A percentile compares a stretch with the other conserved stretches of the same genome.
Evolutionary conservation across 2,113 vertebrate genomes (phyloP).

Genomic region (Coryphaenoides rupestris): DNA sequence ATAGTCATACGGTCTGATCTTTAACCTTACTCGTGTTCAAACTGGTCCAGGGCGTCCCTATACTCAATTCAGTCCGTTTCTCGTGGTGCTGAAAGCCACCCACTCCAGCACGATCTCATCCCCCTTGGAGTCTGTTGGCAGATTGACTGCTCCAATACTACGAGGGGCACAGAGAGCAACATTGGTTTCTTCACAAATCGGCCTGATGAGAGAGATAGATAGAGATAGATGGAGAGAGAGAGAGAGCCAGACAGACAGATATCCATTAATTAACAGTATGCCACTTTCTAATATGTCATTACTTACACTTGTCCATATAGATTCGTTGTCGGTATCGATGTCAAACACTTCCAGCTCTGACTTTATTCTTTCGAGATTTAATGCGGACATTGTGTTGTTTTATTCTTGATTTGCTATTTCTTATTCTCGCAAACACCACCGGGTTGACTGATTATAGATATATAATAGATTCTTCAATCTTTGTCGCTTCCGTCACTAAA

Average conservation of each 20-base stretch:
- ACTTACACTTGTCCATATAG: conserved; percentile 69
- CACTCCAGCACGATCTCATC: conserved; percentile 76
- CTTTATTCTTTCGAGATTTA: conserved; percentile 51
- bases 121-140: conserved; percentile 65
- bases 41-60: conserved; percentile 70
- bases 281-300: not conserved
- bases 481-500: conserved; percentile 15
- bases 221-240: too few species aligned
- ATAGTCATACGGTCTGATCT: not conserved
- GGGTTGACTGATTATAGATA: too few species aligned
- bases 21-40: conserved; percentile 80
- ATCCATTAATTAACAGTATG: not conserved
- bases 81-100: conserved; percentile 79
- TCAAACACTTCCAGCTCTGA: conserved; percentile 64
- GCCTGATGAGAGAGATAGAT: too few species aligned
- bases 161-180: not conserved
- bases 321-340: conserved; percentile 55
- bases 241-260: too few species aligned
- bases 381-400: conserved; percentile 45
- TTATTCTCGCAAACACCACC: too few species aligned
- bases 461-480: not conserved
- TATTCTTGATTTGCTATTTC: too few species aligned
- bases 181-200: not conserved
- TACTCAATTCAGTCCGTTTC: conserved; percentile 55
- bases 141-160: conserved; percentile 85